A percentile compares a stretch with the other conserved stretches of the same genome.
phyloP scores from a whole-genome alignment of 2,797 vertebrate genomes.

The Sebastolobus altivelis region DNA sequence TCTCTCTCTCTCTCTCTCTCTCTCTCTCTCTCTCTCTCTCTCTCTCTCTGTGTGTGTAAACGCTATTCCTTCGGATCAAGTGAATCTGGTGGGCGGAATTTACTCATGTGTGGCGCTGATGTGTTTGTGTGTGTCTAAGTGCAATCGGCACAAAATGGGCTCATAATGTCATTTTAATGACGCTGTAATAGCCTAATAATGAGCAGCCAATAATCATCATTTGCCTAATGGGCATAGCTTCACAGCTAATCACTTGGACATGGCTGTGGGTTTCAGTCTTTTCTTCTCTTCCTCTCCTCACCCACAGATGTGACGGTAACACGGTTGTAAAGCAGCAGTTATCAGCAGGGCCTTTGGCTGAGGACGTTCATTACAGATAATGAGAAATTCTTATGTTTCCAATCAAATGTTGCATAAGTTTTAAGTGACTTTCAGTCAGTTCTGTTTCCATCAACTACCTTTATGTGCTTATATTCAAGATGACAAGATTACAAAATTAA shows the following conservation, averaged over 20 bases:
- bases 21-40: conserved; percentile 28
- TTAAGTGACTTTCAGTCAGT: background rate
- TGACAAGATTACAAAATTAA: background rate
- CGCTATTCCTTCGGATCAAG: conserved; percentile 21
- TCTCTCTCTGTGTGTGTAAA: background rate
- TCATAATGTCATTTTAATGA: conserved; percentile 77
- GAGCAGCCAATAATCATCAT: conserved; percentile 76
- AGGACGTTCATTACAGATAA: conserved; percentile 1
- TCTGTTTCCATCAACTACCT: background rate
- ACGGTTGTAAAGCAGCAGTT: conserved; percentile 7
- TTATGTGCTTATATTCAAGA: background rate
- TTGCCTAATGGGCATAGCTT: conserved; percentile 72
- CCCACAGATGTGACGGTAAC: conserved; percentile 14
- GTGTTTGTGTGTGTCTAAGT: conserved; percentile 50
- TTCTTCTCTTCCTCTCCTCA: background rate
- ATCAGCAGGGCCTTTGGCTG: background rate
- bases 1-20: conserved; percentile 23
- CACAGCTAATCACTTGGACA: conserved; percentile 71
- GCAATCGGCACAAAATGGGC: conserved; percentile 41
- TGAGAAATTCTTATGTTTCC: background rate
- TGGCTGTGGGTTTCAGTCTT: conserved; percentile 54
- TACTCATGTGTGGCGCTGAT: conserved; percentile 22
- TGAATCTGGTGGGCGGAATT: conserved; percentile 10
- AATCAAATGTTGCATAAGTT: background rate
- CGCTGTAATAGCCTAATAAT: conserved; percentile 73